Evolutionary conservation across 2,888 invertebrate genomes (phyloP).

Genomic region (Amblyjoppa proteus): DNA sequence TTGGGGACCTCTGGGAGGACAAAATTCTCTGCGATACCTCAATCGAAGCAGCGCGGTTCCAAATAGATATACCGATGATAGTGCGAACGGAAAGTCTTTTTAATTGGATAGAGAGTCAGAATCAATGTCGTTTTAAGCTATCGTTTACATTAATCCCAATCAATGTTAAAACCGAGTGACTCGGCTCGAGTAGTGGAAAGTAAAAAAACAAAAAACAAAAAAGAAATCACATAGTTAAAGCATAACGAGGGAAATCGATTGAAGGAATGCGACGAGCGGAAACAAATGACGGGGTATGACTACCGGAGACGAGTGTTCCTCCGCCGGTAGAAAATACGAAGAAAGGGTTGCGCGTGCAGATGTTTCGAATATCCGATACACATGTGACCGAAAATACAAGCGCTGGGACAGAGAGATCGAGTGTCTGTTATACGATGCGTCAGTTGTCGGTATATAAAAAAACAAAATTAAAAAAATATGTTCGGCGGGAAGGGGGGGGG

Average conservation of each 20-base stretch:
- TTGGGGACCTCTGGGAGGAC: conserved; percentile 2
- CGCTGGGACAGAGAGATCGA: conserved; percentile 30
- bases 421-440: not conserved
- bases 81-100: conserved; percentile 40
- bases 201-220: conserved; percentile 58
- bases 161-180: conserved; percentile 71
- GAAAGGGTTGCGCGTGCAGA: conserved; percentile 14
- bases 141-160: conserved; percentile 73
- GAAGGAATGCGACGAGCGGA: conserved; percentile 20
- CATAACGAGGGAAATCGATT: conserved; percentile 32
- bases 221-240: conserved; percentile 22
- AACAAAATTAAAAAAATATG: conserved; percentile 54
- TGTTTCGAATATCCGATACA: conserved; percentile 35
- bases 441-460: conserved; percentile 57
- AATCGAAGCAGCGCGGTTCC: conserved; percentile 1
- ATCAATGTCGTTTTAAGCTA: conserved; percentile 72
- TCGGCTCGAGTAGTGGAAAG: conserved; percentile 72
- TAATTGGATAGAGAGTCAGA: conserved; percentile 69
- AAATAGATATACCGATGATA: conserved; percentile 25
- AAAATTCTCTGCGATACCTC: conserved; percentile 8
- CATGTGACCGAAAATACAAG: conserved; percentile 18
- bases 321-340: conserved; percentile 12
- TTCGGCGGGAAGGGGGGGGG: conserved; percentile 34
- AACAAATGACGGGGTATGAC: conserved; percentile 35
- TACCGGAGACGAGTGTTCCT: conserved; percentile 48